Base-by-base conservation (phyloP, 2,797 vertebrate genomes). In the Spondyliosoma cantharus region DNA sequence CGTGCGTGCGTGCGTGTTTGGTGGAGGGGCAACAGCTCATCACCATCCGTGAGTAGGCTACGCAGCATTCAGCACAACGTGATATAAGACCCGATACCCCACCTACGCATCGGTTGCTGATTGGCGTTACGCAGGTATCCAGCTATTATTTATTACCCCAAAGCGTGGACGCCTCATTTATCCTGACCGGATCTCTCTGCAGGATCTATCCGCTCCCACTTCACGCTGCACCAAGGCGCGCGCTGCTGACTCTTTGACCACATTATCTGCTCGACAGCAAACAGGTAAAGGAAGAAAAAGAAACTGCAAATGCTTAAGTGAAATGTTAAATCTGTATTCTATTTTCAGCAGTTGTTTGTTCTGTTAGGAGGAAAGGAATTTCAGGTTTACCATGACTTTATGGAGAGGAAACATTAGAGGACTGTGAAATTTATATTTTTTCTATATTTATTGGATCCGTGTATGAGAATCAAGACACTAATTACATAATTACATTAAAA, bases 121-220 rank as follows among this genome's bases (percentile, higher is more conserved):
- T 96, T 95, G 95, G 94, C 92, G 82, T 91, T 93, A 87, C 90
- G 93, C 91, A 92, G 90, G 87, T 93, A 82, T 85, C 89, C 92
- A 73, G 86, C 85, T 72, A 80, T 92, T 92, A 94, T 95, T 94
- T 94, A 94, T 93, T 87, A 89, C 82, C 81, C 80, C 87, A 81
- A 78, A 89, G 81, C 74, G 24, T 71, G 83, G 82, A 83, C 74
- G 74, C 50, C 77, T 86, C 87, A 82, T 90, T 92, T 83, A 86
- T 87, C 68, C 72, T 69, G 58, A 56, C 37, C 48, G 64, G 80
- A 76, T 88, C 89, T 89, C 80, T 68, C 82, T 64, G 80, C 63
- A 87, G 87, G 86, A 90, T 73, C 82, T 81, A 76, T 58, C 72
- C 14, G 37, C 42, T 59, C 76, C 62, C 48, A 29, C 74, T 83